Conservation (phyloP, 2,797 vertebrate genomes). For the Phaenicophaeus curvirostris region DNA sequence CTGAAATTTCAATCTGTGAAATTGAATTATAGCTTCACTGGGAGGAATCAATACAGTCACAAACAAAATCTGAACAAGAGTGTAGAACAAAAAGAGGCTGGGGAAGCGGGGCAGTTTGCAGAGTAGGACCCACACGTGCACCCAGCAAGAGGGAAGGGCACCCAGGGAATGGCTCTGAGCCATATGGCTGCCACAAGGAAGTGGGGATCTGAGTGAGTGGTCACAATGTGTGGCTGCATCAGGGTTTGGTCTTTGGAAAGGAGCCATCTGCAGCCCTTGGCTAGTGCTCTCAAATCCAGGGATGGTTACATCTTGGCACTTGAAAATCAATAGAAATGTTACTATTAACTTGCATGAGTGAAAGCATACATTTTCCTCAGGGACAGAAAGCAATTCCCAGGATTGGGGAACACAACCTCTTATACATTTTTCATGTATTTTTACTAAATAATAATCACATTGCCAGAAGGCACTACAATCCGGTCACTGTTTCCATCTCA, state of each 20-base stretch:
- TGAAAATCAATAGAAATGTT: not conserved
- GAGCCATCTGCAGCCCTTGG: not conserved
- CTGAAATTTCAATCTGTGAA: not conserved
- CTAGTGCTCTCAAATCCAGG: not conserved
- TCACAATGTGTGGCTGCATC: rapidly evolving
- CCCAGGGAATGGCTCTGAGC: not conserved
- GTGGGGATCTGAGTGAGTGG: not conserved
- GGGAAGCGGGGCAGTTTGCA: not conserved
- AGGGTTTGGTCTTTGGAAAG: not conserved
- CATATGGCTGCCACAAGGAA: not conserved
- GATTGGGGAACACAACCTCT: not conserved
- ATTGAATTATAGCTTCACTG: not conserved
- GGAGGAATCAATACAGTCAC: rapidly evolving
- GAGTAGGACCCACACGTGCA: rapidly evolving
- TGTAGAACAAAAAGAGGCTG: rapidly evolving
- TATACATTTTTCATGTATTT: not conserved
- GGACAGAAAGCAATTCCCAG: not conserved
- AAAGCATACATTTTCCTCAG: not conserved
- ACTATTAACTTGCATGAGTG: not conserved
- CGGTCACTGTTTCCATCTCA: not conserved
- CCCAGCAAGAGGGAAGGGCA: not conserved
- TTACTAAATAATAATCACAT: not conserved
- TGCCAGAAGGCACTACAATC: not conserved
- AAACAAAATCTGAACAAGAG: not conserved
- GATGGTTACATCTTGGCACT: not conserved